A percentile compares a stretch with the other conserved stretches of the same genome.
Evolutionary conservation across 2,113 vertebrate species (phyloP).

Genomic region (Thymallus thymallus): DNA sequence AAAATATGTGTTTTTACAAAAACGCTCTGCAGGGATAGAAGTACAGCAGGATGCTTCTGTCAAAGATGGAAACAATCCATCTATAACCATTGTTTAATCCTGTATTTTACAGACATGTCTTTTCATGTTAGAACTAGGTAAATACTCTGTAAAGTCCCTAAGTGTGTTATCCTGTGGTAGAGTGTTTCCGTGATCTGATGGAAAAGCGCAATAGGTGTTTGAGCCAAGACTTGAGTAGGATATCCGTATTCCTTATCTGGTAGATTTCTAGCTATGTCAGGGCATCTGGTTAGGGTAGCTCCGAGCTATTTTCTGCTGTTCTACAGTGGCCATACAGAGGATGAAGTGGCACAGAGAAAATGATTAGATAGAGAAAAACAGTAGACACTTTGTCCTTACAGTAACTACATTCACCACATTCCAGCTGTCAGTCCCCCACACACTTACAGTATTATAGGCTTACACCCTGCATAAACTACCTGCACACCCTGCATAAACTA

Average conservation of each 20-base stretch:
- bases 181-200: slow-evolving; percentile 20
- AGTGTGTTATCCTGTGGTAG: slow-evolving; percentile 27
- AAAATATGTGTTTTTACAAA: background rate
- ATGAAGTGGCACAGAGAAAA: background rate
- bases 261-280: slow-evolving; percentile 25
- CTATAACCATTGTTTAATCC: background rate
- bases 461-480: background rate
- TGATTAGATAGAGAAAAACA: background rate
- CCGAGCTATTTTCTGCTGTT: slow-evolving; percentile 9
- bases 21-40: background rate
- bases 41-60: background rate
- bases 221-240: slow-evolving; percentile 23
- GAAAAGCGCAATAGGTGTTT: slow-evolving; percentile 32
- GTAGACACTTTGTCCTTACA: background rate
- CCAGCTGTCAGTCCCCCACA: background rate
- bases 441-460: background rate
- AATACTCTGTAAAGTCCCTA: slow-evolving; percentile 8
- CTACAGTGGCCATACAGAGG: no score
- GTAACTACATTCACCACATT: background rate
- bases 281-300: slow-evolving; percentile 32
- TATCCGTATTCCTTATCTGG: slow-evolving; percentile 49
- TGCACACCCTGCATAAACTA: no score
- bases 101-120: background rate
- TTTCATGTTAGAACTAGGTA: slow-evolving; percentile 3
- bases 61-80: background rate